Base-by-base conservation (phyloP, 2,113 vertebrate species). In the Bubo blakistoni region DNA sequence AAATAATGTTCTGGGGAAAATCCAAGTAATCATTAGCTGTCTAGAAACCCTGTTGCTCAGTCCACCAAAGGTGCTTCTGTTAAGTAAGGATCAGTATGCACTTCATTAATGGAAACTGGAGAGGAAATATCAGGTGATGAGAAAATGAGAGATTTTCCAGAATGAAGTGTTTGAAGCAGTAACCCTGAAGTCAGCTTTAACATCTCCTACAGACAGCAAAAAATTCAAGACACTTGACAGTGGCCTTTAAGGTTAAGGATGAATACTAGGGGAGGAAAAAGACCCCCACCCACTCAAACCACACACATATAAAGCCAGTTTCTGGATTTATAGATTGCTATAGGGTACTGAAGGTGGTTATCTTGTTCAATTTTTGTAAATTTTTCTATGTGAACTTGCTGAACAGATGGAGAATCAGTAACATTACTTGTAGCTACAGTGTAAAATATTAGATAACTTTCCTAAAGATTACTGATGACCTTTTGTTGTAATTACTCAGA, bases 201-300 rank as follows among this genome's bases (percentile, higher is more conserved):
- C 58, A 91, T 63, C 58, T 86, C 49, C 27, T 81, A 86, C 22
- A 89, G 77, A 73, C 1, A 57, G 72, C 13, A 94, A 91, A 94
- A 96, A 92, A 63, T 65, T 94, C 90, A 95, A 93, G 93, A 76
- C 32, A 82, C 47, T 93, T 94, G 54, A 82, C 65, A 92, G 21
- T 82, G 83, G 71, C 47, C 79, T 95, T 94, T 90, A 94, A 96
- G 62, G 47, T 92, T 79, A 95, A 90, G 54, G 34, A 81, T 94
- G 76, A 85, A 76, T 85, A 47, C 9, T 30, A 57, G 69, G n/a
- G 72, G 17, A 92, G 34, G 9, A 51, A 55, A 44, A 52, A 74
- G 44, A 13, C n/a, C 44, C 44, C 44, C 44, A 18, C 44, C 44
- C 44, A 70, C 34, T 11, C 36, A 81, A 76, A 85, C 30, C 12